Conservation (phyloP, 2,888 invertebrate species). For the Xestia ashworthii region DNA sequence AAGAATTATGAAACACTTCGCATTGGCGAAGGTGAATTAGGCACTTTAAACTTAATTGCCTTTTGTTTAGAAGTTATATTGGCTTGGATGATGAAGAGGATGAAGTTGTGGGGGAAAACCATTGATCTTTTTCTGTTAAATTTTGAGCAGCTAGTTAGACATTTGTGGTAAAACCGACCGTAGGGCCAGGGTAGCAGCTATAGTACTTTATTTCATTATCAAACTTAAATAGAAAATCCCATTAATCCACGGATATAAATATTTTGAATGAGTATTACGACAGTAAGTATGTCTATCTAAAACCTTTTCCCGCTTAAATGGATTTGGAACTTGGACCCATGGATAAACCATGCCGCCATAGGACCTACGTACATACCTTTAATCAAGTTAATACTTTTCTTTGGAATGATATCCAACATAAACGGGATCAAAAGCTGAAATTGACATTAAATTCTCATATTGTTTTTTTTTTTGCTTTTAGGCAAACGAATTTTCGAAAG, state of each 20-base stretch:
- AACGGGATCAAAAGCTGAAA: neutral
- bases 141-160: neutral
- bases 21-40: conserved; percentile 23
- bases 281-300: neutral
- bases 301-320: neutral
- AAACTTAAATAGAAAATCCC: neutral
- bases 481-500: neutral
- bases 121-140: neutral
- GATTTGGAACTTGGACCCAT: neutral
- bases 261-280: neutral
- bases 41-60: conserved; percentile 13
- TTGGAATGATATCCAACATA: neutral
- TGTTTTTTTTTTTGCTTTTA: neutral
- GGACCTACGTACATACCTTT: neutral
- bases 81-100: neutral
- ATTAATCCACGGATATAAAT: neutral
- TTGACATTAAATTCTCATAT: neutral
- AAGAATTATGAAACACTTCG: conserved; percentile 56
- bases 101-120: neutral
- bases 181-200: too few relatives aligned
- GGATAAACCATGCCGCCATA: neutral
- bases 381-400: neutral
- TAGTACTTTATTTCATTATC: neutral
- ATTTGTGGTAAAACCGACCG: neutral
- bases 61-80: conserved; percentile 31